phyloP scores from a whole-genome alignment of 1,140 invertebrate species.

The Leptestheria dahalacensis region DNA sequence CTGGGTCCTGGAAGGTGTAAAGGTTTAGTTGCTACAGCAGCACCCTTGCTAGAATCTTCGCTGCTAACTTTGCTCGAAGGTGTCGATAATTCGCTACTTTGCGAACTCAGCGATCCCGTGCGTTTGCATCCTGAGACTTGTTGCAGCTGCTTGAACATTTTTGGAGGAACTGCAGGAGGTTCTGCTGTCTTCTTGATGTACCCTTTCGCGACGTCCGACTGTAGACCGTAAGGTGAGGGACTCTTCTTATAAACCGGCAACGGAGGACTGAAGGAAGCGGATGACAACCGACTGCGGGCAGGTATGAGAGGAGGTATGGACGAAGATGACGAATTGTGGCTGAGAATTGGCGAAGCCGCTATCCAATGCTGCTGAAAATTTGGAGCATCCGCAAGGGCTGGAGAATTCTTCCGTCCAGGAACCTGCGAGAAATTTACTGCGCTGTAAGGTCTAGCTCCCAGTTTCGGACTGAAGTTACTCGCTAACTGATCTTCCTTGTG shows the following conservation, averaged over 20 bases:
- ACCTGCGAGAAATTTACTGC: neutral
- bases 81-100: constrained; percentile 4
- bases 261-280: neutral
- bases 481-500: constrained; percentile 1
- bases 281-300: neutral
- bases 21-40: neutral
- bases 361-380: neutral
- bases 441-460: neutral
- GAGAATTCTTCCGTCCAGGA: neutral
- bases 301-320: constrained; percentile 4
- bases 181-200: too few relatives aligned
- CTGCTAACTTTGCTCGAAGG: constrained; percentile 3
- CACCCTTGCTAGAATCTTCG: constrained; percentile 3
- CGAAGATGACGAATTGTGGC: neutral
- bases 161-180: too few relatives aligned
- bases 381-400: neutral
- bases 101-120: constrained; percentile 4
- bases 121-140: too few relatives aligned
- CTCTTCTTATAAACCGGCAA: neutral
- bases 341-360: constrained; percentile 16
- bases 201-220: too few relatives aligned
- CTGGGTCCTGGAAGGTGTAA: too few relatives aligned
- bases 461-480: neutral
- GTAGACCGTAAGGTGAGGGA: neutral
- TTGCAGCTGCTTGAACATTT: too few relatives aligned